Conservation (phyloP, 2,797 vertebrate species). For the Eulemur coronatus region DNA sequence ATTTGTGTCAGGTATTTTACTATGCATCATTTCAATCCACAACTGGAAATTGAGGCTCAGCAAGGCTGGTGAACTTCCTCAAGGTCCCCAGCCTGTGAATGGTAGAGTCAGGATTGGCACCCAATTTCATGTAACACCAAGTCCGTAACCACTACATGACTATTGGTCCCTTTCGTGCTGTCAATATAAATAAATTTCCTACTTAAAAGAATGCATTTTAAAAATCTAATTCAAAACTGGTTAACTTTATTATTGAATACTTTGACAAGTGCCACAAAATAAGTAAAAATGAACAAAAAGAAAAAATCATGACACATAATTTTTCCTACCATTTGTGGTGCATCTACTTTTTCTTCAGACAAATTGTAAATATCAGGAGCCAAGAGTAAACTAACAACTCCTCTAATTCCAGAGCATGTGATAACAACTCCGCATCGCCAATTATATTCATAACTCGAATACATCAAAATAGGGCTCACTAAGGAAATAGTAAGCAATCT, state of each 20-base stretch:
- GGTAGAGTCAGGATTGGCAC: background rate
- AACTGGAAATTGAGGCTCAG: background rate
- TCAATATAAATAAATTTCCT: background rate
- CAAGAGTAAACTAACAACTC: conserved; percentile 65
- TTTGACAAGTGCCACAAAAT: background rate
- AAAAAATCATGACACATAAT: background rate
- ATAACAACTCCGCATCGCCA: conserved; percentile 70
- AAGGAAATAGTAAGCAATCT: conserved; percentile 61
- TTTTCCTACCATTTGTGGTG: conserved; percentile 71
- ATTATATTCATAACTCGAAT: conserved; percentile 43
- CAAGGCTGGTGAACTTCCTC: background rate
- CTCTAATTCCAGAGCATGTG: conserved; percentile 71
- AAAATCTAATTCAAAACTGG: background rate
- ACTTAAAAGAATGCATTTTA: background rate
- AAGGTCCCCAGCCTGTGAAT: background rate
- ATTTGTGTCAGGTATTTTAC: background rate
- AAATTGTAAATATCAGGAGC: conserved; percentile 68
- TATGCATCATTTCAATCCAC: background rate
- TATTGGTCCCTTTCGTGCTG: background rate
- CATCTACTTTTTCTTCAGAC: background rate
- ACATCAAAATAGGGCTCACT: conserved; percentile 65
- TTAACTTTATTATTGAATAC: background rate
- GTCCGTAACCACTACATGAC: background rate
- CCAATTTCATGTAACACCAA: background rate
- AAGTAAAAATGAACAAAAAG: background rate